A percentile compares a stretch with the other conserved stretches of the same genome.
Conservation (phyloP, 2,113 vertebrate genomes). For the Mustela nigripes region DNA sequence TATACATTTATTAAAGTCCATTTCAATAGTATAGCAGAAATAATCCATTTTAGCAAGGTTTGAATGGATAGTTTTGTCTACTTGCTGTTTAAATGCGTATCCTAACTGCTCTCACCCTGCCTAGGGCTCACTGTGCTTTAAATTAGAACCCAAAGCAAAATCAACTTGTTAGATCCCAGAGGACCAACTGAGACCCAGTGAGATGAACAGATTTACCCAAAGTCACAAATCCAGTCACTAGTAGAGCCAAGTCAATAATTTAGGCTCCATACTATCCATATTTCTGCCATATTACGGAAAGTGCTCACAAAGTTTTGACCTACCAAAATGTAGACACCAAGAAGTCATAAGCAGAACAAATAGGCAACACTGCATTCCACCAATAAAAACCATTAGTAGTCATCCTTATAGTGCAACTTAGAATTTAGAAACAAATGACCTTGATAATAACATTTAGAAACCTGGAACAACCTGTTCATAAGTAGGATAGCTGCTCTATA, state of each 20-base stretch:
- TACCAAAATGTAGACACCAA: neutral
- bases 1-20: neutral
- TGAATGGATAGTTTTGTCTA: neutral
- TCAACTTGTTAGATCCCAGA: neutral
- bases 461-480: neutral
- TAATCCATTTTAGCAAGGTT: neutral
- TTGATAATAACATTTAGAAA: neutral
- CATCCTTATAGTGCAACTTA: neutral
- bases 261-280: neutral
- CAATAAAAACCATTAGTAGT: neutral
- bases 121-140: neutral
- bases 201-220: neutral
- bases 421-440: conserved; percentile 42
- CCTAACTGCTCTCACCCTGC: neutral
- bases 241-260: neutral
- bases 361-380: neutral
- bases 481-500: neutral
- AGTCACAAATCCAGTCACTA: neutral
- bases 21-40: neutral
- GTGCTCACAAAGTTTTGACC: neutral
- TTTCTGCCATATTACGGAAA: conserved; percentile 21
- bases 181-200: neutral
- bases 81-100: neutral
- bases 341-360: neutral
- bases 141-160: neutral